Evolutionary conservation across 2,113 vertebrate genomes (phyloP), one percentile per base, ranked within the genome.

Genomic region (Oryzias woworae): DNA sequence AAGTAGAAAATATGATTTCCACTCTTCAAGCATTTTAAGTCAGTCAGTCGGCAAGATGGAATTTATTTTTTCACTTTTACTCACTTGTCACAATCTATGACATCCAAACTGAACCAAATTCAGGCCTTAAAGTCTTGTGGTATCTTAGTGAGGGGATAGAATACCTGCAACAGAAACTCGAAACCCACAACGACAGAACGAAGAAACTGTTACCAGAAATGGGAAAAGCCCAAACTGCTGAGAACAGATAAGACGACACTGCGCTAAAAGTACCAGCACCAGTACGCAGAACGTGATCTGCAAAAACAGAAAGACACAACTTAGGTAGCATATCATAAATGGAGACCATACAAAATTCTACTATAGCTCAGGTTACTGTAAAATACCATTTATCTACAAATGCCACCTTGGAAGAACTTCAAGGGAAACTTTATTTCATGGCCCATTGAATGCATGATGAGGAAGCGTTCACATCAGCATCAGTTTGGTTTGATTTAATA

Each of bases 31-130:
- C 53, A 72, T 26, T 62, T 73, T 79, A 73, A 68, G 81, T 67
- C 62, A 65, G 57, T 81, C 76, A 80, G 83, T 83, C 77, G 71
- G 80, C 77, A 76, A 82, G 48, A 60, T 58, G 57, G 56, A 49
- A 79, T 62, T 56, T 6, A 28, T 28, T 28, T 28, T 6, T 36
- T 48, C 14, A 43, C 57, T 15, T 31, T 15, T 23, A 12, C 10
- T 36, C 36, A 36, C 31, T 36, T 36, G 10, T 80, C 81, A 89
- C 63, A 71, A 68, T 71, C 66, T 44, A 50, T 73, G 78, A 85
- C 71, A 71, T 73, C 55, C 52, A 49, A 60, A 49, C 44, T 18
- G 23, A 10, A 45, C 28, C 1, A 2, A 23, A 56, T 69, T 58
- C 53, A 36, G 45, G 26, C 57, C 26, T 68, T 69, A 73, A 48